These are phyloP conservation scores for Onchidella celtica DNA, from an alignment of 2,888 invertebrate species.

Conservation along the genomic window DNA sequence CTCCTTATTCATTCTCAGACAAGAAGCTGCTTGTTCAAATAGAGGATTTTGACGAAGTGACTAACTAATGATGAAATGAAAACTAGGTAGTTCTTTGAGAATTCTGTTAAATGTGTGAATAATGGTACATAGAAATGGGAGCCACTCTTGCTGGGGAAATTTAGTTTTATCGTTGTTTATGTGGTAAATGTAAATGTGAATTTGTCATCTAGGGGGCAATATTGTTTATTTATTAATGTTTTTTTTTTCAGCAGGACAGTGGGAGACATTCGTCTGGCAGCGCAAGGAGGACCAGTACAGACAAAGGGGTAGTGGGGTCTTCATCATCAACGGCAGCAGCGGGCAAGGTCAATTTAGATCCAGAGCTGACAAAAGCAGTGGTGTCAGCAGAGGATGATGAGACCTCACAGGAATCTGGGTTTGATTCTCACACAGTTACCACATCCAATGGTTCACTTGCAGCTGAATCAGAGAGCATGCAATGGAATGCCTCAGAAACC, in stretches of 20 bases:
- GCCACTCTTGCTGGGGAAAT: no score
- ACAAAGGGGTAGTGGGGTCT: constrained; percentile 31
- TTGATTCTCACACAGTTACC: background rate
- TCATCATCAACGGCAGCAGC: constrained; percentile 59
- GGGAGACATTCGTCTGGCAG: constrained; percentile 42
- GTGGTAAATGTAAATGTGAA: no score
- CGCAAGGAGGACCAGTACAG: constrained; percentile 46
- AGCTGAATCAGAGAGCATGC: constrained; percentile 49
- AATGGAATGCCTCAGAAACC: constrained; percentile 46
- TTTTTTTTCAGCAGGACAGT: constrained; percentile 45
- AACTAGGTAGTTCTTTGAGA: no score
- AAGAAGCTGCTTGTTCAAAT: no score
- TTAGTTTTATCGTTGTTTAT: no score
- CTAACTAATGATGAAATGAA: no score
- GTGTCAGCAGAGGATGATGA: constrained; percentile 52
- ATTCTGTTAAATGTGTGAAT: no score
- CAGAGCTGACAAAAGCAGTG: constrained; percentile 48
- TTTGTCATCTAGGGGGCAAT: no score
- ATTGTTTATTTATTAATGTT: no score
- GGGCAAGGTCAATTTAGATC: constrained; percentile 61
- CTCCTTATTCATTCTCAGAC: no score
- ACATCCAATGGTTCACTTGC: constrained; percentile 26
- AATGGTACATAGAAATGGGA: no score
- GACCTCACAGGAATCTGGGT: constrained; percentile 54
- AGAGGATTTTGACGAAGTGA: no score